Evolutionary conservation across 2,113 vertebrate species (phyloP).

Genomic region (Megaleporinus macrocephalus): DNA sequence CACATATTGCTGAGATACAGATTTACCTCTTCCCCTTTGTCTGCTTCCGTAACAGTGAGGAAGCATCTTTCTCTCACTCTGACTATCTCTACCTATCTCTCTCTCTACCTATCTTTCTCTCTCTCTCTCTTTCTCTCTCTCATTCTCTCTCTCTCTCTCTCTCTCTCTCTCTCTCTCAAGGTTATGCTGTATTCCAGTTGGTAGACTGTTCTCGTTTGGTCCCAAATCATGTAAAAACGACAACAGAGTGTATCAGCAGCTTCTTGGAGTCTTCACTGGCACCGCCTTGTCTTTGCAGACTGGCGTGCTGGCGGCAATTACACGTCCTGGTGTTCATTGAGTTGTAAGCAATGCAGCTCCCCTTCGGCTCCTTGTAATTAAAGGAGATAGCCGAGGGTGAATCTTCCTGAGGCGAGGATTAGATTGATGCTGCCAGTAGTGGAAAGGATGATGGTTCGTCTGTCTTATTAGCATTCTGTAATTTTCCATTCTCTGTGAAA

Average conservation of each 20-base stretch:
- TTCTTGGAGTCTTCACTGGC: not conserved
- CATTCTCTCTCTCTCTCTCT: not conserved
- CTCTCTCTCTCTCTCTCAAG: not conserved
- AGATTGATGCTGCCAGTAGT: slow-evolving; percentile 11
- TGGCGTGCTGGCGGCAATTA: not conserved
- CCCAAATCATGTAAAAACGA: not conserved
- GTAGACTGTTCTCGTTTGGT: not conserved
- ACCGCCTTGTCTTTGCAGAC: slow-evolving; percentile 5
- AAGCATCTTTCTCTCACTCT: not conserved
- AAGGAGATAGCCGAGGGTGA: slow-evolving; percentile 8
- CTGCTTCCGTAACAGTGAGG: slow-evolving; percentile 13
- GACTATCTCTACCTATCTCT: too few relatives aligned
- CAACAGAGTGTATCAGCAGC: not conserved
- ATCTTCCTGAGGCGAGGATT: not conserved
- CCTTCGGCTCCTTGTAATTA: slow-evolving; percentile 33
- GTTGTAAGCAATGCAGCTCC: not conserved
- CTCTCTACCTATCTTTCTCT: too few relatives aligned
- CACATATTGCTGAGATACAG: slow-evolving; percentile 26
- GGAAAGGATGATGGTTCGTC: not conserved
- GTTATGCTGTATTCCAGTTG: slow-evolving; percentile 13
- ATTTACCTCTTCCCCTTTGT: not conserved
- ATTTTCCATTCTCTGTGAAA: slow-evolving; percentile 7
- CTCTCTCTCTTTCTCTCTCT: not conserved
- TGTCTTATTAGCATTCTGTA: slow-evolving; percentile 15
- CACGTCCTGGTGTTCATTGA: slow-evolving; percentile 6